A percentile compares a stretch with the other conserved stretches of the same genome.
These are phyloP conservation scores for Mimas tiliae DNA, from an alignment of 2,888 invertebrate species.

Conservation along the genomic window DNA sequence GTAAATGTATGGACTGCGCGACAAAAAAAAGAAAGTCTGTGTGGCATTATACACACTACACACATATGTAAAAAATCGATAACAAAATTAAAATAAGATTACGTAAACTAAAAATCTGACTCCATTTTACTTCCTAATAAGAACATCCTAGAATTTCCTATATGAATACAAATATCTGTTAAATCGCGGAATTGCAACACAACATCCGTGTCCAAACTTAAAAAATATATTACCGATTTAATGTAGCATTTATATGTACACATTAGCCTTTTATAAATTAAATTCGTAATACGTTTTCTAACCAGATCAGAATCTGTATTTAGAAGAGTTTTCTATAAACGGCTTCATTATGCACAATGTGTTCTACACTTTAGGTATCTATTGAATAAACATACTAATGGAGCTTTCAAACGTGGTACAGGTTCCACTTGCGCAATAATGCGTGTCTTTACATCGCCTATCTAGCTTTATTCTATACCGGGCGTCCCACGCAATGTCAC, in stretches of 20 bases:
- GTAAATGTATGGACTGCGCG: background rate
- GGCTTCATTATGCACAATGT: slow-evolving; percentile 12
- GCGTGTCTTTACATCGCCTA: background rate
- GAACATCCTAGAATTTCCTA: background rate
- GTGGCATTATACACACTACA: background rate
- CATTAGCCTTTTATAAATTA: background rate
- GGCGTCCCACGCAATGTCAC: too few relatives aligned
- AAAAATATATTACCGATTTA: background rate
- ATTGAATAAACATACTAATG: slow-evolving; percentile 6
- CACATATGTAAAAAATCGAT: background rate
- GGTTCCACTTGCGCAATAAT: slow-evolving; percentile 8
- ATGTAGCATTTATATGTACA: background rate
- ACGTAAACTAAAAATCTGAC: background rate
- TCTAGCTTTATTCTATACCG: background rate
- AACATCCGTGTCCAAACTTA: background rate
- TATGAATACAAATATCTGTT: background rate
- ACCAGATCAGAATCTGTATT: background rate
- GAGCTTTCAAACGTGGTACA: background rate
- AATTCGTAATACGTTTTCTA: background rate
- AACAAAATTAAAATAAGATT: slow-evolving; percentile 5
- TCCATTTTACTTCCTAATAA: background rate
- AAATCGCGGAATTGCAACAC: background rate
- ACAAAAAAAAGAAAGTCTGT: slow-evolving; percentile 2
- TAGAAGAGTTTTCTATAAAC: background rate
- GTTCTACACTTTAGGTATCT: background rate